Conservation (phyloP, 2,113 vertebrate genomes). For the Athene noctua region DNA sequence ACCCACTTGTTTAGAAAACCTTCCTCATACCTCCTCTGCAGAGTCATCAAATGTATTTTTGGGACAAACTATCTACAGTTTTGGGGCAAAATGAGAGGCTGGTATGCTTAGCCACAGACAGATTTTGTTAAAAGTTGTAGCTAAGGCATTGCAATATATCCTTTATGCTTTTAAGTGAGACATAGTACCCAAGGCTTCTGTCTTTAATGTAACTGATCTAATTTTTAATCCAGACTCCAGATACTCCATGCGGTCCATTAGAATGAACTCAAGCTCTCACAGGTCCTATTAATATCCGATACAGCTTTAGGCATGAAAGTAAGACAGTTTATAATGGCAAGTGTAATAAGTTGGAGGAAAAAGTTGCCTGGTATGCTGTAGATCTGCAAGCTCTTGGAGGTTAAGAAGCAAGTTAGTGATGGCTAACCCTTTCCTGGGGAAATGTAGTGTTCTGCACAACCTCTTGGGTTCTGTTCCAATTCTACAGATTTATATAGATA, state of each 20-base stretch:
- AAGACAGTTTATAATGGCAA: background rate
- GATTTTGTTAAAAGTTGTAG: background rate
- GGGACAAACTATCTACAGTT: background rate
- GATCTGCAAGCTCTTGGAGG: background rate
- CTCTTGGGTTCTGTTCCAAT: background rate
- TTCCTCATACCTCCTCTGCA: background rate
- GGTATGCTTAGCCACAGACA: background rate
- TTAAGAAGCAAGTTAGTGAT: background rate
- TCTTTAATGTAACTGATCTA: background rate
- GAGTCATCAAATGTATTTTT: background rate
- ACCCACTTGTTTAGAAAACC: background rate
- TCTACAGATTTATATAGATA: background rate
- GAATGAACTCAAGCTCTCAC: background rate
- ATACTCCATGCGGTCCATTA: background rate
- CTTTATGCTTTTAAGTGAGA: background rate
- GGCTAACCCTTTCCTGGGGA: background rate
- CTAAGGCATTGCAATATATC: background rate
- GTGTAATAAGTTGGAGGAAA: background rate
- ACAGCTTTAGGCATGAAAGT: background rate
- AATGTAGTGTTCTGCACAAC: background rate
- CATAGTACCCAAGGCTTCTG: background rate
- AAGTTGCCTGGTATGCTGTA: background rate
- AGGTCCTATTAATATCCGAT: background rate
- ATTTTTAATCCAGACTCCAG: background rate
- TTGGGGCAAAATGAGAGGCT: background rate